Conservation (phyloP, 1,140 invertebrate species). For the Phthorimaea operculella region DNA sequence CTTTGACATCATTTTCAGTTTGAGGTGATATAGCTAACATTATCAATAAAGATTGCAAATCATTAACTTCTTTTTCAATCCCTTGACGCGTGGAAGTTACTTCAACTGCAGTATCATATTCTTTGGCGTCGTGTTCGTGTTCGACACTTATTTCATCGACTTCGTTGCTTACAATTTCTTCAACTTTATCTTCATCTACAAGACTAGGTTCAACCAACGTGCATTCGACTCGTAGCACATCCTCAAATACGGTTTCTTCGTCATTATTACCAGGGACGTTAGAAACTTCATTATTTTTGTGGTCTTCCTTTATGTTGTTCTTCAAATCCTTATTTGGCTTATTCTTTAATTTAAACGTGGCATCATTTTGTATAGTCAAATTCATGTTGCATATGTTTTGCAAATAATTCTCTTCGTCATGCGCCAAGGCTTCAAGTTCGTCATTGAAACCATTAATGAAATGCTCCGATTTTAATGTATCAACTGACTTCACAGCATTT, state of each 20-base stretch:
- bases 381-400: background rate
- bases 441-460: constrained; percentile 5
- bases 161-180: background rate
- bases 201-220: background rate
- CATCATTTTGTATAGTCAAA: background rate
- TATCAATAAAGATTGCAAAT: constrained; percentile 44
- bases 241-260: background rate
- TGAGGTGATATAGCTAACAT: constrained; percentile 44
- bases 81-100: background rate
- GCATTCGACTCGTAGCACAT: background rate
- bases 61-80: constrained; percentile 15
- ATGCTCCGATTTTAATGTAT: background rate
- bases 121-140: background rate
- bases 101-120: background rate
- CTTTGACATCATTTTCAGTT: constrained; percentile 14
- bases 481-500: constrained; percentile 16
- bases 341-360: background rate
- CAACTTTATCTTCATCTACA: background rate
- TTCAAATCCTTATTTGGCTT: constrained; percentile 5
- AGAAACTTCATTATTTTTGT: background rate
- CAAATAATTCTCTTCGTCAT: background rate
- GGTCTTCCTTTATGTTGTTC: background rate
- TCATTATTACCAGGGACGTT: background rate
- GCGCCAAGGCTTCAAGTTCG: constrained; percentile 3
- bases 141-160: background rate